Conservation (phyloP, 2,797 vertebrate genomes). For the Tiaroga cobitis region DNA sequence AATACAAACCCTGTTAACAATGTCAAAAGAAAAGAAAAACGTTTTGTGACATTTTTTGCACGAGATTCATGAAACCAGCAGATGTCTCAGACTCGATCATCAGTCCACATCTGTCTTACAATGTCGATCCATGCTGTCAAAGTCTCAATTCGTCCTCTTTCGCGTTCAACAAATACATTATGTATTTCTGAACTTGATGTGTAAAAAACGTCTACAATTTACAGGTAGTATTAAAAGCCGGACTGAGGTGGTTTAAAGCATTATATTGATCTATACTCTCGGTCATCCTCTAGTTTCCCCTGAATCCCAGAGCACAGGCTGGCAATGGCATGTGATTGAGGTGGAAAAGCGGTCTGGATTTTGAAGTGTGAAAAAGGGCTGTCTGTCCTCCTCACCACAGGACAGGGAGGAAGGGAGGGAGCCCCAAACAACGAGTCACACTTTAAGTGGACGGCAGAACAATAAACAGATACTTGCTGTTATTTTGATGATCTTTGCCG, state of each 20-base stretch:
- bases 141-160: background rate
- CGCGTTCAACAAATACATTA: background rate
- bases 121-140: background rate
- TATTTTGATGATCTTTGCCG: background rate
- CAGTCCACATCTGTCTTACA: background rate
- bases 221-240: background rate
- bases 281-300: slow-evolving; percentile 61
- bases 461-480: slow-evolving; percentile 3
- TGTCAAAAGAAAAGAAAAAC: background rate
- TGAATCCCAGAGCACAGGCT: slow-evolving; percentile 51
- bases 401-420: slow-evolving; percentile 16
- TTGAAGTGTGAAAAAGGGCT: slow-evolving; percentile 49
- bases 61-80: slow-evolving; percentile 18
- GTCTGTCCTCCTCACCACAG: slow-evolving; percentile 34
- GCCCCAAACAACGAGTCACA: slow-evolving; percentile 5
- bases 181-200: background rate
- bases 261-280: slow-evolving; percentile 54
- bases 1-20: background rate
- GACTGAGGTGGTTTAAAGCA: background rate
- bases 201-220: background rate
- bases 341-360: slow-evolving; percentile 60
- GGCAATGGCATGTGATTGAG: slow-evolving; percentile 56
- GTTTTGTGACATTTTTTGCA: background rate
- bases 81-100: slow-evolving; percentile 39
- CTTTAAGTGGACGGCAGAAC: background rate